phyloP scores from a whole-genome alignment of 2,888 invertebrate genomes.

The Drosophila robusta region DNA sequence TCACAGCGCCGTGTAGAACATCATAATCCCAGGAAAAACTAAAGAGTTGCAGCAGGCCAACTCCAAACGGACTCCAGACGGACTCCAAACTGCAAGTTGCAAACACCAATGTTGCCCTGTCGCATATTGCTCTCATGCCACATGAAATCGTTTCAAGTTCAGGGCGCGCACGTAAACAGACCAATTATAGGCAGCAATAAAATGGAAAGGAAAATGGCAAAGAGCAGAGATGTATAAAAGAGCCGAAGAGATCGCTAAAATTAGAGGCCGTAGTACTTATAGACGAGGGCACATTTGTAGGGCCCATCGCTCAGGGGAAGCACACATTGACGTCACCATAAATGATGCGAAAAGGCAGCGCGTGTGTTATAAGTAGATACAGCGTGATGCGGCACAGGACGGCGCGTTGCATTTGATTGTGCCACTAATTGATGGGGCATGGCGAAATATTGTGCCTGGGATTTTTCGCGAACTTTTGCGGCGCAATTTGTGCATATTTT shows the following conservation, averaged over 20 bases:
- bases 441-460: constrained; percentile 26
- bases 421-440: constrained; percentile 45
- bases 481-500: constrained; percentile 54
- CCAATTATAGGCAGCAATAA: constrained; percentile 76
- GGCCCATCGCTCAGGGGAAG: constrained; percentile 25
- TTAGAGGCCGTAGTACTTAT: constrained; percentile 37
- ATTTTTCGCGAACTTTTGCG: constrained; percentile 39
- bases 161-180: constrained; percentile 56
- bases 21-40: constrained; percentile 57
- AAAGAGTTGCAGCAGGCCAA: constrained; percentile 5
- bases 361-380: constrained; percentile 31
- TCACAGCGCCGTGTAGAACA: constrained; percentile 44
- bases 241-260: constrained; percentile 48
- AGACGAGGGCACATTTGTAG: constrained; percentile 26
- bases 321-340: constrained; percentile 69
- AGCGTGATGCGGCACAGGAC: constrained; percentile 15
- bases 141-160: constrained; percentile 68
- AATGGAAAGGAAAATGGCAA: constrained; percentile 41
- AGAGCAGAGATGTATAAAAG: constrained; percentile 7
- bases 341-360: constrained; percentile 45
- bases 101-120: background rate
- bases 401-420: constrained; percentile 41
- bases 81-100: background rate
- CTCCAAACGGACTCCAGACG: background rate
- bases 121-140: constrained; percentile 5